Evolutionary conservation across 2,797 vertebrate species (phyloP).

Genomic region (Ammospiza maritima): DNA sequence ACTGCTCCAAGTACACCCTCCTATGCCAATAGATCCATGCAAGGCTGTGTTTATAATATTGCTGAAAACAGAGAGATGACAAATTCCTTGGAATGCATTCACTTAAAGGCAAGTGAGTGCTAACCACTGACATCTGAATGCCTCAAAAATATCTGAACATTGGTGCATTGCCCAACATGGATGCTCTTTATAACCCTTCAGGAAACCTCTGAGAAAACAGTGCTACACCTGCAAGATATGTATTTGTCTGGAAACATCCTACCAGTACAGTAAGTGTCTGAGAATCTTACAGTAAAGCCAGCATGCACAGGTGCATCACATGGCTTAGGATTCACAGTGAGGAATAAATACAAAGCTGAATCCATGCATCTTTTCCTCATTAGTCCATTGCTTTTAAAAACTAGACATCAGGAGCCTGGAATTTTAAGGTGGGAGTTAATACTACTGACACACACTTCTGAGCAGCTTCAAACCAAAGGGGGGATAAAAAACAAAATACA

Average conservation of each 20-base stretch:
- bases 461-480: background rate
- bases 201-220: background rate
- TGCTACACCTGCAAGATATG: background rate
- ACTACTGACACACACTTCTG: background rate
- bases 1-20: constrained; percentile 32
- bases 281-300: constrained; percentile 13
- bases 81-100: constrained; percentile 61
- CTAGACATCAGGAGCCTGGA: background rate
- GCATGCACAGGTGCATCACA: background rate
- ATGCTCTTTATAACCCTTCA: background rate
- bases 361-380: constrained; percentile 36
- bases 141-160: background rate
- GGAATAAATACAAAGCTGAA: constrained; percentile 38
- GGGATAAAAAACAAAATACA: too few species aligned
- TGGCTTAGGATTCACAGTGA: background rate
- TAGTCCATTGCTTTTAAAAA: background rate
- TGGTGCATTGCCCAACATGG: background rate
- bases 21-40: constrained; percentile 34
- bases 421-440: background rate
- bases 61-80: constrained; percentile 63
- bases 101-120: constrained; percentile 43
- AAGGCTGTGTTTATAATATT: constrained; percentile 62
- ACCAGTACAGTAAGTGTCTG: background rate
- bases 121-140: constrained; percentile 14
- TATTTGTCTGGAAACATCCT: background rate